Evolutionary conservation across 2,888 invertebrate species (phyloP).

Genomic region (Steromphala cineraria): DNA sequence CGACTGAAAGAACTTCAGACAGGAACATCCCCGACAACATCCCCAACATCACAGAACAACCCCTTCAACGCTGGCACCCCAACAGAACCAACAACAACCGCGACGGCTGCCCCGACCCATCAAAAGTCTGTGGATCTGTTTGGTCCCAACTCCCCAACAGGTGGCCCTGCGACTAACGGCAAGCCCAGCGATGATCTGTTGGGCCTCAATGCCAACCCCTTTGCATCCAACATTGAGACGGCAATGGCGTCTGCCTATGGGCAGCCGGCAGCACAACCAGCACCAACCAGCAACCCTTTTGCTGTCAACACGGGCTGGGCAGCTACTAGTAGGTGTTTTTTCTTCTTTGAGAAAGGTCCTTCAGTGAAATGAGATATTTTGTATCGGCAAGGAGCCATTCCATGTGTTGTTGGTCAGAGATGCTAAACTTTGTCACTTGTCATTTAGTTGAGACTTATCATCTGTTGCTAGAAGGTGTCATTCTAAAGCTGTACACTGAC

Average conservation of each 20-base stretch:
- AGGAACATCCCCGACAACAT: conserved; percentile 42
- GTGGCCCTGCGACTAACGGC: conserved; percentile 14
- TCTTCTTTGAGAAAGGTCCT: too few relatives aligned
- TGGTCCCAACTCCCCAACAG: conserved; percentile 22
- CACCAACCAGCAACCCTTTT: conserved; percentile 45
- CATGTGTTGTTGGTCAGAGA: too few relatives aligned
- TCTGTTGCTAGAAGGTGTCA: too few relatives aligned
- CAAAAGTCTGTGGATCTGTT: conserved; percentile 22
- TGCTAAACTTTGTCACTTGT: too few relatives aligned
- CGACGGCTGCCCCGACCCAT: conserved; percentile 29
- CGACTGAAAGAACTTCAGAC: conserved; percentile 50
- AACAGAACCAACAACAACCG: conserved; percentile 40
- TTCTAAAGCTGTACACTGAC: too few relatives aligned
- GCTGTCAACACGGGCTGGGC: conserved; percentile 48
- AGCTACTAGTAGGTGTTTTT: not conserved
- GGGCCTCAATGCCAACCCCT: conserved; percentile 89
- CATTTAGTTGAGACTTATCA: too few relatives aligned
- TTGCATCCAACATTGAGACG: conserved; percentile 79
- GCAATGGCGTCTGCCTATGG: conserved; percentile 60
- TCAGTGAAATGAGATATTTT: too few relatives aligned
- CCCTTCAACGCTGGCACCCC: conserved; percentile 51
- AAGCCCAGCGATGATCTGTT: conserved; percentile 93
- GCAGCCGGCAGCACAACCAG: conserved; percentile 23
- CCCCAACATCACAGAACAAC: conserved; percentile 43
- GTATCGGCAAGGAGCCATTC: too few relatives aligned